These are phyloP conservation scores for Spilosoma lubricipeda DNA, from an alignment of 2,888 invertebrate genomes.

Conservation along the genomic window DNA sequence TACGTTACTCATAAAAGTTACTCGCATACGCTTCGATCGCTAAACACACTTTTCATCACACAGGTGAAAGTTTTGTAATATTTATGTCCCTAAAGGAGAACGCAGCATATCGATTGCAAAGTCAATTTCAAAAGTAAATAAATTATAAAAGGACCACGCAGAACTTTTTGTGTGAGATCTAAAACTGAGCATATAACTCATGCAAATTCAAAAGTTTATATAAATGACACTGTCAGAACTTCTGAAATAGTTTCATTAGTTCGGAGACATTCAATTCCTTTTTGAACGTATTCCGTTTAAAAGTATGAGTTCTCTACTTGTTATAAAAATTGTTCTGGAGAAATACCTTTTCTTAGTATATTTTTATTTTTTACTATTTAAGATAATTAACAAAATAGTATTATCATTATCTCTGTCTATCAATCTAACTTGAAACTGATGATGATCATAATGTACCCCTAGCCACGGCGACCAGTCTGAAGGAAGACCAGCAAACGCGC, in stretches of 20 bases:
- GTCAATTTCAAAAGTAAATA: slow-evolving; percentile 56
- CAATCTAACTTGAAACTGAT: too few relatives aligned
- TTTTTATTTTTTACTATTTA: not conserved
- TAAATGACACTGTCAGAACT: slow-evolving; percentile 57
- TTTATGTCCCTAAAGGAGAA: slow-evolving; percentile 37
- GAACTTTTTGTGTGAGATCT: slow-evolving; percentile 61
- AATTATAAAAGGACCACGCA: slow-evolving; percentile 50
- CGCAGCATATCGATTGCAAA: slow-evolving; percentile 45
- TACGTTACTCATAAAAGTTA: not conserved
- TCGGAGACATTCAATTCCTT: slow-evolving; percentile 46
- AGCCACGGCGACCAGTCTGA: too few relatives aligned
- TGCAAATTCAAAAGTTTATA: slow-evolving; percentile 65
- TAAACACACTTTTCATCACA: slow-evolving; percentile 25
- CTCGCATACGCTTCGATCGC: slow-evolving; percentile 19
- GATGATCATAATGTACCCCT: too few relatives aligned
- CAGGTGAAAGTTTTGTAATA: slow-evolving; percentile 31
- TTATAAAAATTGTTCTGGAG: not conserved
- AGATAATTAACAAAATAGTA: not conserved
- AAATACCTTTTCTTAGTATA: not conserved
- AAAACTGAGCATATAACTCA: slow-evolving; percentile 66
- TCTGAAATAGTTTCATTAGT: slow-evolving; percentile 53
- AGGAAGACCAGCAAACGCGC: too few relatives aligned
- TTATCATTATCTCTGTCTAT: not conserved
- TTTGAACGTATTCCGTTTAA: slow-evolving; percentile 38
- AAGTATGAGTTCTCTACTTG: slow-evolving; percentile 28